Conservation (phyloP, 2,888 invertebrate species). For the Koerneria pararmatus region DNA sequence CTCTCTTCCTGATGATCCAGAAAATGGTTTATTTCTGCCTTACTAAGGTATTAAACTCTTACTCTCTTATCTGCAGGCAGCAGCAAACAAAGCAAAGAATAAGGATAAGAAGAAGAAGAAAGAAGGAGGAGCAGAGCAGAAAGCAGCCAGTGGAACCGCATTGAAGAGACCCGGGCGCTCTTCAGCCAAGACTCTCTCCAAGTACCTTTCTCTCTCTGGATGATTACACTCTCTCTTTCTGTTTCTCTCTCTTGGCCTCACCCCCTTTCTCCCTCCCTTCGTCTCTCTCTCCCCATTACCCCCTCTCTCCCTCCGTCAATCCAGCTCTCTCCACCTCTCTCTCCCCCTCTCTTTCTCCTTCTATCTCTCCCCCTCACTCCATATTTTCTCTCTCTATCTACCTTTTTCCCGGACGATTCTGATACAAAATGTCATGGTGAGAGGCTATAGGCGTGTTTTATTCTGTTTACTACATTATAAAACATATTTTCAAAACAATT, state of each 20-base stretch:
- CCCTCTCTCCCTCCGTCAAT: slow-evolving; percentile 2
- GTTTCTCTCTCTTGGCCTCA: slow-evolving; percentile 18
- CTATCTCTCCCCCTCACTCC: no score
- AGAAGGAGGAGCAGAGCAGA: no score
- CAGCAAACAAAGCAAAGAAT: slow-evolving; percentile 26
- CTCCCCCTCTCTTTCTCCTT: no score
- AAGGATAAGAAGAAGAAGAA: slow-evolving; percentile 35
- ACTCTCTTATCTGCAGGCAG: slow-evolving; percentile 10
- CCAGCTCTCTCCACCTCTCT: background rate
- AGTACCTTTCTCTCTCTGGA: slow-evolving; percentile 23
- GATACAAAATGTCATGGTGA: no score
- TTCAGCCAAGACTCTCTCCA: slow-evolving; percentile 26
- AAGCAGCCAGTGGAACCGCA: slow-evolving; percentile 30
- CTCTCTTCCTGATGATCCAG: no score
- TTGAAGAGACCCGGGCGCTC: slow-evolving; percentile 22
- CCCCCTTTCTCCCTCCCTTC: slow-evolving; percentile 9
- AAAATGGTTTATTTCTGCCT: no score
- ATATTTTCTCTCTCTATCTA: no score
- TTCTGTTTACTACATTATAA: no score
- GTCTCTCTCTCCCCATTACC: background rate
- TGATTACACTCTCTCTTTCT: slow-evolving; percentile 1
- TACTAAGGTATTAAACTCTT: no score
- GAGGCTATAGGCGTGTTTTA: no score
- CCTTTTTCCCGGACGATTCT: no score
- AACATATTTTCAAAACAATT: no score